These are phyloP conservation scores for Burhinus bistriatus DNA, from an alignment of 2,113 vertebrate species.

Conservation along the genomic window DNA sequence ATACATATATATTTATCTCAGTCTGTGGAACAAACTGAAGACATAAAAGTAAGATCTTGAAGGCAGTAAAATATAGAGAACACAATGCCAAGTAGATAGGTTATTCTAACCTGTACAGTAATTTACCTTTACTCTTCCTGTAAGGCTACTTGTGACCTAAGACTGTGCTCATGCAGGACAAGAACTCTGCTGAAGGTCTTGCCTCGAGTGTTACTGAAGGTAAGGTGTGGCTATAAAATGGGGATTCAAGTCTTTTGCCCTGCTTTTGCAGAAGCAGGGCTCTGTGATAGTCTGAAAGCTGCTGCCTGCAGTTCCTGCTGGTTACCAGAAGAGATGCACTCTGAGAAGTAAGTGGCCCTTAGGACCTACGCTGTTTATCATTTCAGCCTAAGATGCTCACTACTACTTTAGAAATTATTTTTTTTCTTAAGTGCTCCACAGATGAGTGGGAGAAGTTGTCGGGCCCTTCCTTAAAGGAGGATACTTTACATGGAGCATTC, in stretches of 20 bases:
- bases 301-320: neutral
- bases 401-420: neutral
- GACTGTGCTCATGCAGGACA: neutral
- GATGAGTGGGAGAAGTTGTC: neutral
- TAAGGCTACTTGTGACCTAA: neutral
- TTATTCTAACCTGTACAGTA: neutral
- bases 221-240: neutral
- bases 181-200: neutral
- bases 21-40: slow-evolving; percentile 67
- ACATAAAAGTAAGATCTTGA: neutral
- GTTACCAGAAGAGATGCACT: neutral
- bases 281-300: neutral
- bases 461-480: neutral
- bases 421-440: neutral
- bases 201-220: neutral
- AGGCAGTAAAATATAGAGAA: neutral
- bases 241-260: neutral
- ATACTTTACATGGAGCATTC: neutral
- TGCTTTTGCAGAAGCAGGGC: neutral
- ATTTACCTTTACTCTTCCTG: neutral
- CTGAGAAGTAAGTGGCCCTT: neutral
- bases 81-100: neutral
- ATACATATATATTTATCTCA: slow-evolving; percentile 52
- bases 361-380: rapidly evolving
- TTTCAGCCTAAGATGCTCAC: neutral